These are phyloP conservation scores for Panagrolaimus sp. DNA, from an alignment of 1,140 invertebrate species.

Conservation along the genomic window DNA sequence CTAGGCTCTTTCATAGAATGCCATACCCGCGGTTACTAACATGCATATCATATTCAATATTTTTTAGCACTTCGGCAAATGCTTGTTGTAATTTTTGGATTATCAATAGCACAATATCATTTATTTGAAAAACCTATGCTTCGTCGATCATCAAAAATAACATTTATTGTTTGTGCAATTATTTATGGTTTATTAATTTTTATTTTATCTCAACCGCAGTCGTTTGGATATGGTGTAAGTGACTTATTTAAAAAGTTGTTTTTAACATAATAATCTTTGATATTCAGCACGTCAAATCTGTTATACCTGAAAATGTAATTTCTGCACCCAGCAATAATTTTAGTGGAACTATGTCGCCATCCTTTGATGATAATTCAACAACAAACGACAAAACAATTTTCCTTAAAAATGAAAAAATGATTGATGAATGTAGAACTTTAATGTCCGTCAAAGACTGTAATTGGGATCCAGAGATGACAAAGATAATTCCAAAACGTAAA, in stretches of 20 bases:
- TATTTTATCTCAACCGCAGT: too few species aligned
- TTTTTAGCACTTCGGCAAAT: too few species aligned
- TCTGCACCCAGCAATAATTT: neutral
- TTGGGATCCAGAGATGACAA: neutral
- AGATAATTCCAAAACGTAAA: neutral
- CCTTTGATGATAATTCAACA: too few species aligned
- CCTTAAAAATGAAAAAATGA: slow-evolving; percentile 4
- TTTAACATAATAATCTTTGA: neutral
- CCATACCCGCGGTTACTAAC: too few species aligned
- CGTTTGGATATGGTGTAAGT: too few species aligned
- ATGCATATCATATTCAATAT: too few species aligned
- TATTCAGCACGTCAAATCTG: neutral
- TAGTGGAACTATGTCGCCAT: too few species aligned
- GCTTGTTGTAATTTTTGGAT: neutral
- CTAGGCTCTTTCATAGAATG: too few species aligned
- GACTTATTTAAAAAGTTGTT: too few species aligned
- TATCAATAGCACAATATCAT: neutral
- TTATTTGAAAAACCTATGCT: neutral
- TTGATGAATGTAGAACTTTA: neutral
- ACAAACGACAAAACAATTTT: too few species aligned
- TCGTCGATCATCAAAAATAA: neutral
- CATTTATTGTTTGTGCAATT: neutral
- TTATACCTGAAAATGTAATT: neutral
- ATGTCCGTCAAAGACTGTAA: neutral
- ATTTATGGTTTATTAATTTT: neutral